Evolutionary conservation across 2,113 vertebrate genomes (phyloP).

Genomic region (Lucifuga dentata): DNA sequence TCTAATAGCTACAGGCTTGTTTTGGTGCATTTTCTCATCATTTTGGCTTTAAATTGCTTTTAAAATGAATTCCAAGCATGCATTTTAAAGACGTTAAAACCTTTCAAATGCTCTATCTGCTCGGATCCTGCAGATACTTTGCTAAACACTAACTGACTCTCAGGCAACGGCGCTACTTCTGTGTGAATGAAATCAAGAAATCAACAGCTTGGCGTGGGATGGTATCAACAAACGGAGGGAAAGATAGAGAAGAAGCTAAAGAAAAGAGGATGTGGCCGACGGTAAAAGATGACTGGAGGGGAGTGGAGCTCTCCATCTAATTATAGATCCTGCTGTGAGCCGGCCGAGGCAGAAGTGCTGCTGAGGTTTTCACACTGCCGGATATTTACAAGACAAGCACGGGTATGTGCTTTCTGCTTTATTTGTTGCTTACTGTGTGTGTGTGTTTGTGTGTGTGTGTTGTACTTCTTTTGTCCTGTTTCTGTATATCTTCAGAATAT

Average conservation of each 20-base stretch:
- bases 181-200: constrained; percentile 44
- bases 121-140: not conserved
- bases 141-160: not conserved
- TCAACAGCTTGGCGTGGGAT: constrained; percentile 40
- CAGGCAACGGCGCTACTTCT: not conserved
- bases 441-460: constrained; percentile 9
- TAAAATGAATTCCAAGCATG: not conserved
- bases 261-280: constrained; percentile 78
- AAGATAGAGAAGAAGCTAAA: constrained; percentile 69
- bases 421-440: not conserved
- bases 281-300: constrained; percentile 79
- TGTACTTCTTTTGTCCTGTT: not conserved
- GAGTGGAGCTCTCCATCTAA: constrained; percentile 77
- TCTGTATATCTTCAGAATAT: not conserved
- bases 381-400: constrained; percentile 69
- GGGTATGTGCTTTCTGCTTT: constrained; percentile 57
- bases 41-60: not conserved
- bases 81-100: not conserved
- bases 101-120: not conserved
- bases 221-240: constrained; percentile 21
- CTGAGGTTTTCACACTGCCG: constrained; percentile 63
- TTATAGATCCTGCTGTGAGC: constrained; percentile 78
- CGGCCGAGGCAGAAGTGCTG: constrained; percentile 69
- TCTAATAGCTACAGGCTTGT: not conserved
- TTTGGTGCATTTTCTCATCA: not conserved